Conservation (phyloP, 2,113 vertebrate species). For the Clarias batrachus region DNA sequence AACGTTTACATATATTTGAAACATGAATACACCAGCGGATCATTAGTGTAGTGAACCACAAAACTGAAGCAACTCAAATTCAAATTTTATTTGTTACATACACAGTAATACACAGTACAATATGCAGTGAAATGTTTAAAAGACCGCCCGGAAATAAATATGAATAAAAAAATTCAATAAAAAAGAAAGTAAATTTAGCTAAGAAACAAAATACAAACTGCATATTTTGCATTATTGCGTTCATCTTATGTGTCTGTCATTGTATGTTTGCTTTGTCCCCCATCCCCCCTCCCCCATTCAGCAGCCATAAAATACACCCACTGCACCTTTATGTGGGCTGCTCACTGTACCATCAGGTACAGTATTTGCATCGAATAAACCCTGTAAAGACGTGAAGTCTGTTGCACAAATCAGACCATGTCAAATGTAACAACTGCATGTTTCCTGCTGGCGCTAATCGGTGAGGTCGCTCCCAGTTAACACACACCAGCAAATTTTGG, state of each 20-base stretch:
- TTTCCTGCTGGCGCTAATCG: constrained; percentile 4
- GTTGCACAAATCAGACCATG: background rate
- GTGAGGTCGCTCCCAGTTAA: constrained; percentile 8
- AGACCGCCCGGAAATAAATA: no score
- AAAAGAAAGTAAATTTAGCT: no score
- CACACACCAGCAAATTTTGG: background rate
- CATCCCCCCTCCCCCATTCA: no score
- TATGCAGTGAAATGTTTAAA: no score
- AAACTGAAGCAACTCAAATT: no score
- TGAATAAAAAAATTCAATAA: no score
- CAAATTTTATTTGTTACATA: no score
- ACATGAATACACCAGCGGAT: no score
- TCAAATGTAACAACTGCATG: background rate
- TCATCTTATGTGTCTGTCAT: background rate
- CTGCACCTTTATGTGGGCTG: background rate
- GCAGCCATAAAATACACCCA: background rate
- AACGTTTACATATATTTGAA: no score
- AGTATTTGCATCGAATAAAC: background rate
- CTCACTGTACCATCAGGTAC: background rate
- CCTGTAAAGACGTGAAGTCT: background rate
- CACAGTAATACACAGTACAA: no score
- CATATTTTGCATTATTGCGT: background rate
- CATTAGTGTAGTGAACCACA: no score
- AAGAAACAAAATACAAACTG: no score
- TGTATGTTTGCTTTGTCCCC: background rate